phyloP scores from a whole-genome alignment of 2,797 vertebrate genomes.

The Melanotaenia trifasciata region DNA sequence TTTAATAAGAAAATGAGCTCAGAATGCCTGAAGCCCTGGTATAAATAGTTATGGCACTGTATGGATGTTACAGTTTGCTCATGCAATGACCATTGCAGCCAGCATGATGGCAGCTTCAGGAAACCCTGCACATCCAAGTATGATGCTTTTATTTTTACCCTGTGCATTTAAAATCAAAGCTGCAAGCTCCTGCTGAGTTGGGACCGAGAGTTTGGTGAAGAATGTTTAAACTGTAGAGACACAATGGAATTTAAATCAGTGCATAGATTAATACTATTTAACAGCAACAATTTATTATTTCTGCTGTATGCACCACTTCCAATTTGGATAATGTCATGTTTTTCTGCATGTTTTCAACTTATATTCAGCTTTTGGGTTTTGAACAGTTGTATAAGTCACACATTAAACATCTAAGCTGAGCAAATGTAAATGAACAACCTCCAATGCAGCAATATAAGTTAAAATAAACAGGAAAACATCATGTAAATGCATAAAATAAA shows the following conservation, averaged over 20 bases:
- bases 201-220: not conserved
- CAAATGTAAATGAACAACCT: too few relatives aligned
- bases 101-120: not conserved
- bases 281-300: not conserved
- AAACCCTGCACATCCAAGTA: not conserved
- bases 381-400: not conserved
- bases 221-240: not conserved
- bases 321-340: not conserved
- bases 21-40: not conserved
- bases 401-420: not conserved
- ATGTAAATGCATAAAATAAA: too few relatives aligned
- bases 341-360: not conserved
- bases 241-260: not conserved
- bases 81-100: not conserved
- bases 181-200: not conserved
- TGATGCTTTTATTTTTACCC: not conserved
- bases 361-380: not conserved
- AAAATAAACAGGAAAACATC: too few relatives aligned
- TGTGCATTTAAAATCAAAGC: not conserved
- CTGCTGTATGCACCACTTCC: not conserved
- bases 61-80: not conserved
- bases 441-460: too few relatives aligned
- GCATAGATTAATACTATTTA: not conserved
- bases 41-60: not conserved
- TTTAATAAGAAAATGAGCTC: not conserved